Conservation (phyloP, 2,888 invertebrate genomes). For the Heterodera filipjevi region DNA sequence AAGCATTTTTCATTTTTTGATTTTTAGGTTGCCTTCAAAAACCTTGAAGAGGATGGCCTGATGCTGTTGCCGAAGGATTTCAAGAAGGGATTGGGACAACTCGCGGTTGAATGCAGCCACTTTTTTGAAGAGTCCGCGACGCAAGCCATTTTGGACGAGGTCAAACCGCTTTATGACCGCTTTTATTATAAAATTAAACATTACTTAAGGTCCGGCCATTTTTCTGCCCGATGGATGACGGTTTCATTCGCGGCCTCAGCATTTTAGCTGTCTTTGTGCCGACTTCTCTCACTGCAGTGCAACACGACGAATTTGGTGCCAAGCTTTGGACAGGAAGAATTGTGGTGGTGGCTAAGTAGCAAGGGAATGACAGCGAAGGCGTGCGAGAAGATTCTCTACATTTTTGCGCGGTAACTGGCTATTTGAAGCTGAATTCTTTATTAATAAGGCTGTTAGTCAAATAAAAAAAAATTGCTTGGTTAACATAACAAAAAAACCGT, state of each 20-base stretch:
- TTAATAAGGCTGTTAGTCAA: too few species aligned
- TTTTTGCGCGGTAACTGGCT: slow-evolving; percentile 79
- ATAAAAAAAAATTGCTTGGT: too few species aligned
- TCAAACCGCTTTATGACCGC: not conserved
- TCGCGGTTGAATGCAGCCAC: slow-evolving; percentile 40
- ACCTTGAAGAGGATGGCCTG: slow-evolving; percentile 52
- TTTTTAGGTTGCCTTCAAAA: not conserved
- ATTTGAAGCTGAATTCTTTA: too few species aligned
- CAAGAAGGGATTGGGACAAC: slow-evolving; percentile 65
- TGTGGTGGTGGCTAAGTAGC: slow-evolving; percentile 67
- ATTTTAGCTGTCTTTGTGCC: slow-evolving; percentile 80
- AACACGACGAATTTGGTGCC: slow-evolving; percentile 49
- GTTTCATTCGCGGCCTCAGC: slow-evolving; percentile 69
- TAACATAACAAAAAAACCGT: too few species aligned
- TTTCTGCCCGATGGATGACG: slow-evolving; percentile 76
- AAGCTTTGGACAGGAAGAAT: slow-evolving; percentile 69
- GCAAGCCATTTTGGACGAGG: slow-evolving; percentile 81
- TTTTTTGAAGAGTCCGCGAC: slow-evolving; percentile 79
- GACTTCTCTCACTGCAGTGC: slow-evolving; percentile 69
- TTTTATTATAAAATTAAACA: not conserved
- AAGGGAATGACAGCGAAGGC: slow-evolving; percentile 62
- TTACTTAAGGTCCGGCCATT: slow-evolving; percentile 73
- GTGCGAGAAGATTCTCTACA: slow-evolving; percentile 70
- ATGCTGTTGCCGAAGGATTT: slow-evolving; percentile 65
- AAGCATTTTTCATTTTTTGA: not conserved